These are phyloP conservation scores for Tautogolabrus adspersus DNA, from an alignment of 2,113 vertebrate species.

Conservation along the genomic window DNA sequence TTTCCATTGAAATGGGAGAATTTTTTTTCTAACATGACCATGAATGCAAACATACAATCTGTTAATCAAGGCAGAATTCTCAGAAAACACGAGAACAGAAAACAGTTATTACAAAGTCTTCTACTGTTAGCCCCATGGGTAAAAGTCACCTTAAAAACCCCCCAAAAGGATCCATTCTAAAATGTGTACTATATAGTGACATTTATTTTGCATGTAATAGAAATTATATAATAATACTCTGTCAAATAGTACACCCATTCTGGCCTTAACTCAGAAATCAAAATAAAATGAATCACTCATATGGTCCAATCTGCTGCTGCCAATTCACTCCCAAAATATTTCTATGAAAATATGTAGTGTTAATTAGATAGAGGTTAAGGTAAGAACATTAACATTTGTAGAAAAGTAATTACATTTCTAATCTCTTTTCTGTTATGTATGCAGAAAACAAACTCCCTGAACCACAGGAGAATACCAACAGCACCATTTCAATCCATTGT, in stretches of 20 bases:
- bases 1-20: constrained; percentile 14
- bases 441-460: constrained; percentile 32
- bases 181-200: too few species aligned
- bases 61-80: neutral
- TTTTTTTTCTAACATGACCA: constrained; percentile 26
- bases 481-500: constrained; percentile 28
- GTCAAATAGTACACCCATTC: neutral
- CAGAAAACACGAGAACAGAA: neutral
- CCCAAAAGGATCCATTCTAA: too few species aligned
- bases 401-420: neutral
- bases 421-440: neutral
- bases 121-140: neutral
- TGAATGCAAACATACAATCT: neutral
- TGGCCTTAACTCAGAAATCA: neutral
- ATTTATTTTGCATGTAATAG: too few species aligned
- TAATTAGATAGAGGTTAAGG: neutral
- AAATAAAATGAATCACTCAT: neutral
- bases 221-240: too few species aligned
- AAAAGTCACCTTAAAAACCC: too few species aligned
- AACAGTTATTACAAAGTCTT: neutral
- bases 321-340: too few species aligned
- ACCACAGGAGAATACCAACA: neutral
- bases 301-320: neutral
- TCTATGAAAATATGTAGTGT: neutral
- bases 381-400: neutral